phyloP scores from a whole-genome alignment of 2,888 invertebrate genomes.

The Trissoscelio sp. region DNA sequence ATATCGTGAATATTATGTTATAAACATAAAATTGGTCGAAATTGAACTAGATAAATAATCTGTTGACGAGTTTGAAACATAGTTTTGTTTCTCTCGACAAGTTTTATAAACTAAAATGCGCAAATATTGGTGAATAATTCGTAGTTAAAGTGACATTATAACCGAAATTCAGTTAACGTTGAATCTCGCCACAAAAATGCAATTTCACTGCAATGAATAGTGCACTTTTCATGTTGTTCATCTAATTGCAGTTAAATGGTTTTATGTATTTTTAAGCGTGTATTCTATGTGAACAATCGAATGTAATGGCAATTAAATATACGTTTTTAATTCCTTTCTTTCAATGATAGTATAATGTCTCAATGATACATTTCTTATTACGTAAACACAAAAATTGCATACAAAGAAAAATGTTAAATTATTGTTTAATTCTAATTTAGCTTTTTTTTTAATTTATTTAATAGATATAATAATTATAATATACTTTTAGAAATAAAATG shows the following conservation, averaged over 20 bases:
- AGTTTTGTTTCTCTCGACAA: too few relatives aligned
- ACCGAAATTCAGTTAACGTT: background rate
- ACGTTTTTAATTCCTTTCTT: constrained; percentile 10
- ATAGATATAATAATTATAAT: background rate
- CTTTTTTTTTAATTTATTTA: too few relatives aligned
- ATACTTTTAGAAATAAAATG: too few relatives aligned
- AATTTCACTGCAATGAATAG: constrained; percentile 50
- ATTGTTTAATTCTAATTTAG: too few relatives aligned
- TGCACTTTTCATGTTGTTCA: constrained; percentile 32
- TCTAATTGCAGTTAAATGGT: constrained; percentile 43
- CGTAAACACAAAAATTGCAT: background rate
- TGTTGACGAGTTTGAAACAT: too few relatives aligned
- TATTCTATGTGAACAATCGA: constrained; percentile 11
- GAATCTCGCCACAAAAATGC: constrained; percentile 19
- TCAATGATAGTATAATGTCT: constrained; percentile 28
- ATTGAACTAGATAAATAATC: background rate
- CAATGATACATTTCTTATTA: constrained; percentile 2
- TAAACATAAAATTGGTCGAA: too few relatives aligned
- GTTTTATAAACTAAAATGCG: background rate
- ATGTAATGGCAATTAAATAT: constrained; percentile 5
- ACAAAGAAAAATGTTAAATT: too few relatives aligned
- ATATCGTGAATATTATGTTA: too few relatives aligned
- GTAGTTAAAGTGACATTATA: background rate
- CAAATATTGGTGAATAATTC: background rate
- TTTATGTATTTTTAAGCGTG: constrained; percentile 10